A percentile compares a stretch with the other conserved stretches of the same genome.
Conservation (phyloP, 92 coral and sea anemone genomes). For the Actinostola sp. region DNA sequence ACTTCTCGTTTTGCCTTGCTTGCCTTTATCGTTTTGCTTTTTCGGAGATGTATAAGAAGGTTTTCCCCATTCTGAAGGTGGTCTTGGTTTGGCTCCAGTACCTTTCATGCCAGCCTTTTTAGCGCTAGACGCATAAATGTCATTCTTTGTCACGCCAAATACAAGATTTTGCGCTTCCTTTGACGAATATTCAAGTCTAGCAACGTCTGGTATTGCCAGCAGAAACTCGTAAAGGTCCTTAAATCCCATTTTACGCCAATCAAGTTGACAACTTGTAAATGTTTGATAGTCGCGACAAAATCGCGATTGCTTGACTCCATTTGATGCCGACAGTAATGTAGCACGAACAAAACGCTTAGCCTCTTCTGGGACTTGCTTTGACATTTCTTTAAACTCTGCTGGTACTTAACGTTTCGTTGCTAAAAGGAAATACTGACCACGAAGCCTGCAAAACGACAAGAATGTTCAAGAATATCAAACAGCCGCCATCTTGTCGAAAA, state of each 20-base stretch:
- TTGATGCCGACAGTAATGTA: constrained; percentile 64
- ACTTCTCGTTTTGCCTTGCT: constrained; percentile 26
- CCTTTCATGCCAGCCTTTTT: constrained; percentile 68
- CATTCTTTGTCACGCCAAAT: constrained; percentile 70
- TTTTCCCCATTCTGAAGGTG: constrained; percentile 65
- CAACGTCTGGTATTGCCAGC: constrained; percentile 88
- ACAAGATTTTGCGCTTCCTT: constrained; percentile 84
- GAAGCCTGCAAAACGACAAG: neutral
- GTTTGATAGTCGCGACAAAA: constrained; percentile 66
- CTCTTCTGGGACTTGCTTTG: constrained; percentile 63
- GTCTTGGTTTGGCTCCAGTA: constrained; percentile 44
- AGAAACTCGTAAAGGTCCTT: constrained; percentile 73
- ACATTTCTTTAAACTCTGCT: constrained; percentile 27
- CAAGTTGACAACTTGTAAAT: constrained; percentile 29
- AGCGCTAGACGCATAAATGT: constrained; percentile 75
- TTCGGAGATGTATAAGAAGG: constrained; percentile 18
- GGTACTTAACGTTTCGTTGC: neutral
- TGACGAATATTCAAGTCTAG: constrained; percentile 72
- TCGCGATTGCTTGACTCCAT: constrained; percentile 72
- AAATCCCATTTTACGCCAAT: constrained; percentile 78
- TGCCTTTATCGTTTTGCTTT: constrained; percentile 9
- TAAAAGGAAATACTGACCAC: neutral
- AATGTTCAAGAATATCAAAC: neutral
- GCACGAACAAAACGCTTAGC: constrained; percentile 71
- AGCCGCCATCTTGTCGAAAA: constrained; percentile 9